phyloP scores from a whole-genome alignment of 92 coral and sea anemone genomes.

The Diadumene lineata region DNA sequence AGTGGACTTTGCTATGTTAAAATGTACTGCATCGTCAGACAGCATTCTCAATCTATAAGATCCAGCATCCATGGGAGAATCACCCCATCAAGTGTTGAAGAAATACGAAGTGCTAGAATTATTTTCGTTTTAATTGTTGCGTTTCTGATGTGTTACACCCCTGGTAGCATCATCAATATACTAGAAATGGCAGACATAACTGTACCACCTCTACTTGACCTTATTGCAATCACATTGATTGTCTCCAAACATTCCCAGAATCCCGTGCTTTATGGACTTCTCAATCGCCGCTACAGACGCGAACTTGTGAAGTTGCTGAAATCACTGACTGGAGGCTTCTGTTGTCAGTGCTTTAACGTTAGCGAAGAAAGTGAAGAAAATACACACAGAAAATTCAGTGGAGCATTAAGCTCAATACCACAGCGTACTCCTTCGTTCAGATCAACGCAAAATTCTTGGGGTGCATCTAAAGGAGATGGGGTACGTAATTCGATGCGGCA shows the following conservation, averaged over 20 bases:
- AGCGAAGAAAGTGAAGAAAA: neutral
- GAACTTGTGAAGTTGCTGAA: constrained; percentile 16
- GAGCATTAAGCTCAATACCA: neutral
- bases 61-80: constrained; percentile 28
- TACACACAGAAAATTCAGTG: neutral
- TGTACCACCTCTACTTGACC: constrained; percentile 56
- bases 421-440: constrained; percentile 6
- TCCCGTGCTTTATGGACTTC: constrained; percentile 59
- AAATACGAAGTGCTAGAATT: constrained; percentile 56
- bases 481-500: neutral
- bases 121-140: constrained; percentile 53
- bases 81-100: constrained; percentile 45
- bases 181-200: constrained; percentile 48
- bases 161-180: constrained; percentile 62
- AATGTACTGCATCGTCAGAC: constrained; percentile 51
- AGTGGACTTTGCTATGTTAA: constrained; percentile 49
- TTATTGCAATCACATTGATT: constrained; percentile 46
- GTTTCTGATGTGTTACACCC: constrained; percentile 59
- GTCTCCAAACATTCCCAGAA: constrained; percentile 74
- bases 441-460: constrained; percentile 6
- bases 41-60: constrained; percentile 34
- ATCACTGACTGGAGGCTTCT: constrained; percentile 12
- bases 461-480: neutral
- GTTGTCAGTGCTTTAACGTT: constrained; percentile 9
- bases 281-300: constrained; percentile 48